Evolutionary conservation across 2,797 vertebrate species (phyloP).

Genomic region (Ambastaia sidthimunki): DNA sequence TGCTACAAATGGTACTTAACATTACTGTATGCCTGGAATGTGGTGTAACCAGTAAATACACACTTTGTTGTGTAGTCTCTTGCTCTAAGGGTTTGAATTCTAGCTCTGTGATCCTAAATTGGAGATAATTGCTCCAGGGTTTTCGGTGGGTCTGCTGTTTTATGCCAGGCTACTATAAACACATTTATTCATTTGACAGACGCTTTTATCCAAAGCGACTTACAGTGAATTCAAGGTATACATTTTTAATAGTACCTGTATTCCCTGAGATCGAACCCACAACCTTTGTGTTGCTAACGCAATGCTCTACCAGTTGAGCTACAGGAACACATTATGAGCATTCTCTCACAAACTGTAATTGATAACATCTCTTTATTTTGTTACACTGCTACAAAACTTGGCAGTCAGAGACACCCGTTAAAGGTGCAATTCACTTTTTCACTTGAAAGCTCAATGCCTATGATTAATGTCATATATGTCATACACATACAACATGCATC

Average conservation of each 20-base stretch:
- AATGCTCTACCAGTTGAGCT: too few species aligned
- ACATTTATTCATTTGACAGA: too few species aligned
- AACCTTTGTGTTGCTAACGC: too few species aligned
- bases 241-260: too few species aligned
- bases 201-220: too few species aligned
- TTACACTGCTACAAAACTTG: constrained; percentile 2
- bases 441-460: too few species aligned
- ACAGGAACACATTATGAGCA: not conserved
- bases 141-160: not conserved
- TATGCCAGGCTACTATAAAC: too few species aligned
- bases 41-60: not conserved
- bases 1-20: constrained; percentile 56
- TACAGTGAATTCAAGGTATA: too few species aligned
- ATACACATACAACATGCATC: too few species aligned
- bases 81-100: not conserved
- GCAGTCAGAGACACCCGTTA: too few species aligned
- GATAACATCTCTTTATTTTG: not conserved
- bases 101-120: not conserved
- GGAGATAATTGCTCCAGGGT: not conserved
- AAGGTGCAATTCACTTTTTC: not conserved
- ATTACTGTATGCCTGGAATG: constrained; percentile 34
- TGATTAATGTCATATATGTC: too few species aligned
- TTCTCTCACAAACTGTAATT: not conserved
- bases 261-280: too few species aligned
- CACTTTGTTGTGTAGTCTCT: not conserved